A percentile compares a stretch with the other conserved stretches of the same genome.
Conservation (phyloP, 2,797 vertebrate species). For the Myotis planiceps region DNA sequence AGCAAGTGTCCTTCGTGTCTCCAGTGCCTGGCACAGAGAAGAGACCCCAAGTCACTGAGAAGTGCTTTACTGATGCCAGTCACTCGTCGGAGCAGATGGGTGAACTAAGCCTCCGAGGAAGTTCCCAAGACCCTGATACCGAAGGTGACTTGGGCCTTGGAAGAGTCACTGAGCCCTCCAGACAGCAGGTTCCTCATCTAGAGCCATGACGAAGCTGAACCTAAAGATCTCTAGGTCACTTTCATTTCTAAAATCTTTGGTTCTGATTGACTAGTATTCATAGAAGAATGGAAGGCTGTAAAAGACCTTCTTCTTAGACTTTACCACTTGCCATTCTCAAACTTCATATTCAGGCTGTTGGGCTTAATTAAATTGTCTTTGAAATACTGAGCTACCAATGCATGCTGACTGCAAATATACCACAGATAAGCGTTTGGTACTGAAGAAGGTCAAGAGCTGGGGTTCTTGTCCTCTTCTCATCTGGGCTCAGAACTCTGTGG, state of each 20-base stretch:
- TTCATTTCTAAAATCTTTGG: conserved; percentile 23
- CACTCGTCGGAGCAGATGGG: not conserved
- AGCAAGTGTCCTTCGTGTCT: not conserved
- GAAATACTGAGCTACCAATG: not conserved
- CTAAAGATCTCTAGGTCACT: not conserved
- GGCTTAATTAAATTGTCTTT: not conserved
- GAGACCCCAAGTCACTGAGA: not conserved
- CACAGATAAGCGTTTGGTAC: not conserved
- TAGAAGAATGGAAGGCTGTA: not conserved
- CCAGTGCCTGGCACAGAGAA: not conserved
- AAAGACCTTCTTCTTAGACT: not conserved
- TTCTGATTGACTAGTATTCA: not conserved
- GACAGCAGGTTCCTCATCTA: not conserved
- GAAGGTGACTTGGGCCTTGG: not conserved
- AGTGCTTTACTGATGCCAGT: not conserved
- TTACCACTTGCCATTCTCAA: not conserved
- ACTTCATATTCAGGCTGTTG: not conserved
- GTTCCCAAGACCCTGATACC: not conserved
- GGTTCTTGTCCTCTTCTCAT: not conserved
- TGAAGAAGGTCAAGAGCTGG: not conserved
- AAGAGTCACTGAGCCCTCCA: not conserved
- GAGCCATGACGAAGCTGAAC: not conserved
- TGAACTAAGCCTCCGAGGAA: not conserved
- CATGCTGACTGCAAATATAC: not conserved
- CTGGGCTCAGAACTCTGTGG: not conserved